Conservation (phyloP, 2,113 vertebrate genomes). For the Puma concolor region DNA sequence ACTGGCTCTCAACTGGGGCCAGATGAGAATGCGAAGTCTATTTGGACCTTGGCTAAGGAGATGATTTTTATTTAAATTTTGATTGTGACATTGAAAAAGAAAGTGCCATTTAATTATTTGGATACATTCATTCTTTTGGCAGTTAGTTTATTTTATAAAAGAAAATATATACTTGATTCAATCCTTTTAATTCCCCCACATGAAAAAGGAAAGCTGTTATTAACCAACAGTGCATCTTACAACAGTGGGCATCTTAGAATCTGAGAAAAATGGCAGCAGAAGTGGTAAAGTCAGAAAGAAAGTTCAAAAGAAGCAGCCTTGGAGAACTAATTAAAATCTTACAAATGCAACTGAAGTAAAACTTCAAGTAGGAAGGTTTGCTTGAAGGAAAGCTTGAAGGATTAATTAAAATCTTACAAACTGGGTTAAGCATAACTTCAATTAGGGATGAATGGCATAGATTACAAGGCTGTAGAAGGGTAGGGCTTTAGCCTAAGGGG, state of each 20-base stretch:
- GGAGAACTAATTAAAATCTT: conserved; percentile 75
- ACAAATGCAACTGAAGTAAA: conserved; percentile 58
- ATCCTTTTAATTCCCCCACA: background rate
- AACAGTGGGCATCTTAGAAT: background rate
- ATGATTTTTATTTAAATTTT: background rate
- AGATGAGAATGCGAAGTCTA: background rate
- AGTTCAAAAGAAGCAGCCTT: conserved; percentile 67
- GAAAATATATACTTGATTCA: background rate
- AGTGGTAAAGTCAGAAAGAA: conserved; percentile 14
- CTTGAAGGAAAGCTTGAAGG: conserved; percentile 70
- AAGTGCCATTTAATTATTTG: background rate
- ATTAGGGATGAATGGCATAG: conserved; percentile 43
- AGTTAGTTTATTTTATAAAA: conserved; percentile 40
- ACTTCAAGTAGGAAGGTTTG: conserved; percentile 61
- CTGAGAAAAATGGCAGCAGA: conserved; percentile 50
- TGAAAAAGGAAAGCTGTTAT: conserved; percentile 13
- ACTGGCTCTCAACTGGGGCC: background rate
- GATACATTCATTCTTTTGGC: background rate
- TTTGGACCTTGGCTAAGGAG: background rate
- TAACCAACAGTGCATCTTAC: background rate
- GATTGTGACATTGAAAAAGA: background rate
- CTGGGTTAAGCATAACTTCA: conserved; percentile 62
- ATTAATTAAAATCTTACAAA: conserved; percentile 75
- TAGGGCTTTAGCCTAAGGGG: background rate
- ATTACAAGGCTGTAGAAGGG: background rate